These are phyloP conservation scores for Minunthozetes semirufus DNA, from an alignment of 2,888 invertebrate species.

Conservation along the genomic window DNA sequence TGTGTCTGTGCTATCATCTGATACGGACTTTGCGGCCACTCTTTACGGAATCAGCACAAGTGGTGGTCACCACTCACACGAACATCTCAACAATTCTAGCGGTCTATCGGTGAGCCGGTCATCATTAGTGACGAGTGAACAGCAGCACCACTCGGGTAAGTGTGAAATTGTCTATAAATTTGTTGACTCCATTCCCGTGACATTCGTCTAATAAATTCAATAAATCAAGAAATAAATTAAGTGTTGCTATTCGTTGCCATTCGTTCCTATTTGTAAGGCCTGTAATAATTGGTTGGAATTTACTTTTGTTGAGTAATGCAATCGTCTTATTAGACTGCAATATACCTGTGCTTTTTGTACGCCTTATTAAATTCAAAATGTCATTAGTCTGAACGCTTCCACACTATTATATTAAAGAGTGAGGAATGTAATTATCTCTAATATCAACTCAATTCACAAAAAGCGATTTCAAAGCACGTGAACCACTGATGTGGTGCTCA, in stretches of 20 bases:
- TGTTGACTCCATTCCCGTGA: neutral
- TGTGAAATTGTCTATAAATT: neutral
- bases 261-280: too few relatives aligned
- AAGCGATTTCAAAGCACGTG: neutral
- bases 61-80: slow-evolving; percentile 26
- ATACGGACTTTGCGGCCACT: slow-evolving; percentile 30
- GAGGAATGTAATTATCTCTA: slow-evolving; percentile 11
- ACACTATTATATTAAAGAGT: slow-evolving; percentile 15
- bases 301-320: neutral
- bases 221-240: slow-evolving; percentile 22
- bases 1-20: slow-evolving; percentile 12
- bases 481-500: neutral
- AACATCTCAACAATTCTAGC: neutral
- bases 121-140: slow-evolving; percentile 9
- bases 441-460: neutral
- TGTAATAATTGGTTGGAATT: neutral
- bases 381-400: neutral
- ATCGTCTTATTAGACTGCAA: neutral
- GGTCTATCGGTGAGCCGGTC: neutral
- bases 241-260: neutral
- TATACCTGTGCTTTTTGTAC: neutral
- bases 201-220: slow-evolving; percentile 11
- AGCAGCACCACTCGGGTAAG: slow-evolving; percentile 23
- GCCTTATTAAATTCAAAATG: slow-evolving; percentile 17
- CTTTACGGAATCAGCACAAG: slow-evolving; percentile 28